These are phyloP conservation scores for Cryptosula pallasiana DNA, from an alignment of 2,888 invertebrate species.

Conservation along the genomic window DNA sequence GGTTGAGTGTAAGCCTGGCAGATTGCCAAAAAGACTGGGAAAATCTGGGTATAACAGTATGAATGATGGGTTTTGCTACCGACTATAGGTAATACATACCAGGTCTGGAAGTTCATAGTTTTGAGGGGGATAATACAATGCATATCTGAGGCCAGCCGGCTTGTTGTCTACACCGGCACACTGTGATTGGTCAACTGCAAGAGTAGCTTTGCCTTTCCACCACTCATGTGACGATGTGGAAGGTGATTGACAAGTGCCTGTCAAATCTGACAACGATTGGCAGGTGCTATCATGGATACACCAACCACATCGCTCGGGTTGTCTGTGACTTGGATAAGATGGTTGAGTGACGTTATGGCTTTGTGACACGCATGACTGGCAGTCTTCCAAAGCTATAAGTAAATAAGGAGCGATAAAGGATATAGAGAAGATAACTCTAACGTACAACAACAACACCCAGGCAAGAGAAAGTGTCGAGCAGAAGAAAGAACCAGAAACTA, in stretches of 20 bases:
- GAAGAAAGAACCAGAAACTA: too few relatives aligned
- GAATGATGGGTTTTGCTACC: too few relatives aligned
- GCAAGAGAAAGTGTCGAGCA: too few relatives aligned
- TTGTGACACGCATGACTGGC: slow-evolving; percentile 2
- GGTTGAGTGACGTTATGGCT: slow-evolving; percentile 8
- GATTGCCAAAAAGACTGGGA: too few relatives aligned
- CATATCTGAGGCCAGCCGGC: slow-evolving; percentile 12
- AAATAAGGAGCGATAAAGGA: too few relatives aligned
- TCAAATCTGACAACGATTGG: not conserved
- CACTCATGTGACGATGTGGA: not conserved
- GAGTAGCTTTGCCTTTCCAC: slow-evolving; percentile 7
- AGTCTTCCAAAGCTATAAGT: not conserved
- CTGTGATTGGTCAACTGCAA: not conserved
- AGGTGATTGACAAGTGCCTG: not conserved
- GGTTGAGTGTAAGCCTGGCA: too few relatives aligned
- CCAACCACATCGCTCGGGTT: slow-evolving; percentile 4
- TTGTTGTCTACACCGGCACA: not conserved
- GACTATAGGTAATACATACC: too few relatives aligned
- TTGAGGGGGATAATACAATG: not conserved
- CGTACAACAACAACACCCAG: too few relatives aligned
- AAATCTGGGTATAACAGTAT: too few relatives aligned
- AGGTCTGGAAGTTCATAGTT: not conserved
- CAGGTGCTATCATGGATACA: slow-evolving; percentile 18
- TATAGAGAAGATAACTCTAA: too few relatives aligned
- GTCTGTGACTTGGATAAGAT: not conserved